These are phyloP conservation scores for Chouioia cunea DNA, from an alignment of 2,888 invertebrate species.

Conservation along the genomic window DNA sequence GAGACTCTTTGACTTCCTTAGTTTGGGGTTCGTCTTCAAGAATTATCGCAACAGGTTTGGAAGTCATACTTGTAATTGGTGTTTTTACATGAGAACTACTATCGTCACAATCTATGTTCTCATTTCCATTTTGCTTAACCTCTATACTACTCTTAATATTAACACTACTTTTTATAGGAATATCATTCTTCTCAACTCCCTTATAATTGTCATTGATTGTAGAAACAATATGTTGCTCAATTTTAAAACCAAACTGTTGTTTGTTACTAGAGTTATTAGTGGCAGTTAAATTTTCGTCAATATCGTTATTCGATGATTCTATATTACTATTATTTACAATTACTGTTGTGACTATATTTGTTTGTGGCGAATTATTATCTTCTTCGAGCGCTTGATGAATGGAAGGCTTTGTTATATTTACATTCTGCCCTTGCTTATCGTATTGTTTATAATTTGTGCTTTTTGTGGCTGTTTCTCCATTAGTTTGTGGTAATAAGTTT, in stretches of 20 bases:
- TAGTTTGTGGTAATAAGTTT: conserved; percentile 67
- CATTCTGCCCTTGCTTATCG: conserved; percentile 55
- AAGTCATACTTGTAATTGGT: conserved; percentile 39
- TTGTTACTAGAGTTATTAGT: conserved; percentile 46
- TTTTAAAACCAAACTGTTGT: conserved; percentile 57
- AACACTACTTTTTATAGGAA: conserved; percentile 50
- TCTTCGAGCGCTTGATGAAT: conserved; percentile 54
- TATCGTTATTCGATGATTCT: conserved; percentile 52
- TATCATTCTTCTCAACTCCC: conserved; percentile 55
- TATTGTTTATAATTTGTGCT: conserved; percentile 51
- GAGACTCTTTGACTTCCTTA: conserved; percentile 27
- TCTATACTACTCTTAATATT: conserved; percentile 60
- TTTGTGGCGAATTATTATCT: conserved; percentile 55
- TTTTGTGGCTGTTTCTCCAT: conserved; percentile 52
- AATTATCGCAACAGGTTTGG: conserved; percentile 50
- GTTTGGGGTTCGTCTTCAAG: conserved; percentile 47
- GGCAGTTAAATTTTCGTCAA: conserved; percentile 51
- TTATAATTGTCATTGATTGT: conserved; percentile 56
- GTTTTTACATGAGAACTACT: conserved; percentile 31
- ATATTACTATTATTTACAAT: conserved; percentile 58
- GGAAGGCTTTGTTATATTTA: conserved; percentile 52
- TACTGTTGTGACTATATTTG: conserved; percentile 57
- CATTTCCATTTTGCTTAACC: conserved; percentile 58
- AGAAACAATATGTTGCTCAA: conserved; percentile 58
- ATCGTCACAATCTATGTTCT: conserved; percentile 52